phyloP scores from a whole-genome alignment of 2,888 invertebrate genomes.

The Apotomis betuletana region DNA sequence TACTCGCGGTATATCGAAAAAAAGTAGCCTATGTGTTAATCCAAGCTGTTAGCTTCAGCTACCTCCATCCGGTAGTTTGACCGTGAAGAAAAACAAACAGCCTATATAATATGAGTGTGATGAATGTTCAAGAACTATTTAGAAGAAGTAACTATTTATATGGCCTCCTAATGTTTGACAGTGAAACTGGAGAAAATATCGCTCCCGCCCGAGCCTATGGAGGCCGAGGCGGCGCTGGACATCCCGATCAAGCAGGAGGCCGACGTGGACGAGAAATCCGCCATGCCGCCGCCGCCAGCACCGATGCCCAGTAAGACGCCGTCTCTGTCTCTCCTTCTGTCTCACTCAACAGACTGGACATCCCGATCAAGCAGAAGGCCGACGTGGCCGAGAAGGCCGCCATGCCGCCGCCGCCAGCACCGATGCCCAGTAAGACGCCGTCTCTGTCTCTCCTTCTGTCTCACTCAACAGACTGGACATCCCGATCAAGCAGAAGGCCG shows the following conservation, averaged over 20 bases:
- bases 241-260: constrained; percentile 56
- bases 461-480: constrained; percentile 44
- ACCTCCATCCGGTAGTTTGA: too few relatives aligned
- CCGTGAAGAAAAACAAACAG: too few relatives aligned
- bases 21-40: too few relatives aligned
- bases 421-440: constrained; percentile 66
- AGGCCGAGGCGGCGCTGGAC: constrained; percentile 54
- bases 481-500: constrained; percentile 55
- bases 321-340: constrained; percentile 12
- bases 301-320: constrained; percentile 68
- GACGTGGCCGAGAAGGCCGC: constrained; percentile 58
- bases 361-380: constrained; percentile 56
- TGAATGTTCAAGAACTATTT: too few relatives aligned
- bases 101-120: too few relatives aligned
- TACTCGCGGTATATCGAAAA: too few relatives aligned
- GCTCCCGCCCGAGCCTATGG: constrained; percentile 62
- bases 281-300: constrained; percentile 71
- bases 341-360: constrained; percentile 42
- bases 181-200: constrained; percentile 77
- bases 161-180: constrained; percentile 44
- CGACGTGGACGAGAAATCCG: constrained; percentile 56
- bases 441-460: constrained; percentile 11
- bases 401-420: constrained; percentile 72
- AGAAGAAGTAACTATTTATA: too few relatives aligned
- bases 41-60: too few relatives aligned